These are phyloP conservation scores for Samia ricini DNA, from an alignment of 1,140 invertebrate species.

Conservation along the genomic window DNA sequence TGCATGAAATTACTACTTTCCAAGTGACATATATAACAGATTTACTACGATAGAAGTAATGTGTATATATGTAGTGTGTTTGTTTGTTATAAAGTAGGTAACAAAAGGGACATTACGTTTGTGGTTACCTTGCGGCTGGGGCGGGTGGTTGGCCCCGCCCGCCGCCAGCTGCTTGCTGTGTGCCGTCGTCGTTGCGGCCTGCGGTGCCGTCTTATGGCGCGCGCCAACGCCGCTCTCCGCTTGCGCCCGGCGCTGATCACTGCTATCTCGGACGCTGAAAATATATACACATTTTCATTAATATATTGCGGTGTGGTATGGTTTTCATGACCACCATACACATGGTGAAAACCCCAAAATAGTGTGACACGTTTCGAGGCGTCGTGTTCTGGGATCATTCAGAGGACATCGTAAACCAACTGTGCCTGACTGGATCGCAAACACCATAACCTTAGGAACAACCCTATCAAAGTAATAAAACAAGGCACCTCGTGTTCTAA, in stretches of 20 bases:
- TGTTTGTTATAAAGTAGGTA: constrained; percentile 36
- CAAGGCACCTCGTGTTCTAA: neutral
- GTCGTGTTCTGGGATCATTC: too few relatives aligned
- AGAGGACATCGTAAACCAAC: too few relatives aligned
- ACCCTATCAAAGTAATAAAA: neutral
- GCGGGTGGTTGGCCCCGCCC: constrained; percentile 81
- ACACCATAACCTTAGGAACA: neutral
- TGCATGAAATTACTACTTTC: too few relatives aligned
- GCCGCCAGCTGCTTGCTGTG: constrained; percentile 84
- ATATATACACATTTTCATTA: too few relatives aligned
- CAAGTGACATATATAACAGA: too few relatives aligned
- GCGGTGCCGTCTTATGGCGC: constrained; percentile 53
- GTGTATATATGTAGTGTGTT: too few relatives aligned
- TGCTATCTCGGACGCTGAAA: constrained; percentile 65
- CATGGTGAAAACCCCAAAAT: neutral
- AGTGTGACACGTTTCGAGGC: neutral
- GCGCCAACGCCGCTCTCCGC: constrained; percentile 49
- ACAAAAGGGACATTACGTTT: constrained; percentile 75
- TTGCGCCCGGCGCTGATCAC: constrained; percentile 48
- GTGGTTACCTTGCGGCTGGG: constrained; percentile 82
- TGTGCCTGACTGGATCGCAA: too few relatives aligned
- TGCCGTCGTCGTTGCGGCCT: constrained; percentile 85
- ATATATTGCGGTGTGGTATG: too few relatives aligned
- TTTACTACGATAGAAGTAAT: too few relatives aligned
- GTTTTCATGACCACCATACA: neutral